Base-by-base conservation (phyloP, 2,113 vertebrate genomes). In the Sitta europaea region DNA sequence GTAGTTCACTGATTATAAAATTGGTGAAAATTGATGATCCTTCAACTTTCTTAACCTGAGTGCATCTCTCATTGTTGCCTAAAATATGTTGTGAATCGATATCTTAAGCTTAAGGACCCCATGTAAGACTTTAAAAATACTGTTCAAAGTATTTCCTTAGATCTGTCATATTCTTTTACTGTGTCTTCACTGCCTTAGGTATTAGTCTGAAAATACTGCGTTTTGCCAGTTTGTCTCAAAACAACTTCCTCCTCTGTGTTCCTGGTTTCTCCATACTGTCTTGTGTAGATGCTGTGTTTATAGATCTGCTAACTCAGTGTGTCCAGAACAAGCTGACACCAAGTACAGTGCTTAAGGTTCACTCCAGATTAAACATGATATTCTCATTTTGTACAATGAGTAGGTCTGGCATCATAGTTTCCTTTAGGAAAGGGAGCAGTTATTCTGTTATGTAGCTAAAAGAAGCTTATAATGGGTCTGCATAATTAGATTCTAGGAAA, bases 221-320 rank as follows among this genome's bases (percentile, higher is more conserved):
- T 48, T 72, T 86, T 54, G 3, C 31, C 43, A 15, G 4, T 75
- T 58, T 86, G 27, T 83, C 53, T 73, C 40, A 75, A 67, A 91
- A 51, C 16, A 36, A 17, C 18, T 22, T 78, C 14, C 29, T 33
- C 11, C 12, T 72, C 16, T 62, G 3, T 45, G 24, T 78, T 67
- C 14, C 28, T 2, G 1, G 20, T 70, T 58, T 10, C 29, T 78
- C 51, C 3, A 3, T 40, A 6, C 7, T 35, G 2, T 40, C 5
- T 51, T 40, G n/a, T 55, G 24, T 57, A 33, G 61, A 14, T 1
- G 1, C 33, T 43, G 14, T 29, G 28, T 47, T 72, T 61, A 21
- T 18, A 55, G 18, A 18, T 77, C 51, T 73, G 54, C 51, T 79
- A 38, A 19, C 10, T 86, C 36, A 6, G 8, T 20, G 22, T 50